Percentiles rank a stretch among this genome's conserved stretches.
Conservation (phyloP, 2,888 invertebrate genomes). For the Netelia fuscicornis region DNA sequence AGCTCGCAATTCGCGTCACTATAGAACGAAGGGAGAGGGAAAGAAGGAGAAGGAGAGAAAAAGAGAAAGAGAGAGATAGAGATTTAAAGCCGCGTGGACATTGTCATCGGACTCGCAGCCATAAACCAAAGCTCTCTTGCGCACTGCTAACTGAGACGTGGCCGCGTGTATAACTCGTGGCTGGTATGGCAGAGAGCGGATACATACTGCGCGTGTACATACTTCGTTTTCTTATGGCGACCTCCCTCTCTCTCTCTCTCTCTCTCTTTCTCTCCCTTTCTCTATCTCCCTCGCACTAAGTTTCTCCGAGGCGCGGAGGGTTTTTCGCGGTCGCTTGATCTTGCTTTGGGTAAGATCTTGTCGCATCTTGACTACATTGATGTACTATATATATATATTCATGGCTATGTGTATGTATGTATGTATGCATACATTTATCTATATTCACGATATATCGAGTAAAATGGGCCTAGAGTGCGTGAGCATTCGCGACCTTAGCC, state of each 20-base stretch:
- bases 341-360: constrained; percentile 64
- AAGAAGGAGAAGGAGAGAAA: constrained; percentile 57
- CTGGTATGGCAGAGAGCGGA: constrained; percentile 64
- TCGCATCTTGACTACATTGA: constrained; percentile 67
- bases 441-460: constrained; percentile 60
- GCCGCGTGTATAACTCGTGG: constrained; percentile 69
- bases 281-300: constrained; percentile 7
- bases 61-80: constrained; percentile 74
- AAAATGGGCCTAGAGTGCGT: constrained; percentile 31
- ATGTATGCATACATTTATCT: constrained; percentile 3
- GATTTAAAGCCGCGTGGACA: constrained; percentile 81
- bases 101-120: constrained; percentile 80
- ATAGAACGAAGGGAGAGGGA: constrained; percentile 41
- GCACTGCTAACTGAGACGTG: constrained; percentile 75
- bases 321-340: constrained; percentile 29
- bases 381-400: constrained; percentile 26
- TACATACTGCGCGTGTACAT: constrained; percentile 70
- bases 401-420: not conserved
- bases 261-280: constrained; percentile 25
- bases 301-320: not conserved
- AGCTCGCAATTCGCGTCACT: constrained; percentile 33
- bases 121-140: constrained; percentile 77
- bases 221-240: constrained; percentile 51
- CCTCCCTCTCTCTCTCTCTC: constrained; percentile 27
- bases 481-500: constrained; percentile 72